Conservation (phyloP, 1,140 invertebrate genomes). For the Ceratitis capitata region DNA sequence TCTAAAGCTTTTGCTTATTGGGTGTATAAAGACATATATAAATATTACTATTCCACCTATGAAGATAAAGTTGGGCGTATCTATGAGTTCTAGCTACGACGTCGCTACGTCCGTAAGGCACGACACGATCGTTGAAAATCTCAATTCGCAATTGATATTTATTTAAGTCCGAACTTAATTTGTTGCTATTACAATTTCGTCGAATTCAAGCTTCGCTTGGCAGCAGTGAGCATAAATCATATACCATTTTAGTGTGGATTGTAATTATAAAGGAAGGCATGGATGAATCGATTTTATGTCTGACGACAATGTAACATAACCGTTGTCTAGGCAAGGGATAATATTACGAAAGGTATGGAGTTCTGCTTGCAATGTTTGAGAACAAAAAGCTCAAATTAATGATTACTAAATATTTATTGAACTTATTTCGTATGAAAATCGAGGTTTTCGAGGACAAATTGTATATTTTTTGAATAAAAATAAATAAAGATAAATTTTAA, state of each 20-base stretch:
- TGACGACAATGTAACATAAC: too few species aligned
- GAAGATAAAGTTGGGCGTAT: background rate
- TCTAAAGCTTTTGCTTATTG: background rate
- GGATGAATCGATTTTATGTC: too few species aligned
- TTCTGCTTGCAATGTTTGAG: too few species aligned
- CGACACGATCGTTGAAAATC: background rate
- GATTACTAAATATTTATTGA: too few species aligned
- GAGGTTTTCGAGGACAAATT: too few species aligned
- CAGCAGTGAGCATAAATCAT: background rate
- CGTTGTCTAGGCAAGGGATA: too few species aligned
- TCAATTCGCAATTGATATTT: conserved; percentile 9
- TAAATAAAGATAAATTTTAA: too few species aligned
- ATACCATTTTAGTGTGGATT: background rate
- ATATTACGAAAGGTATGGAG: too few species aligned
- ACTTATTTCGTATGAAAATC: too few species aligned
- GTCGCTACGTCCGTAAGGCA: background rate
- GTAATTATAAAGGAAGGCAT: too few species aligned
- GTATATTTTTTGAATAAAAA: too few species aligned
- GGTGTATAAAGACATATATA: background rate
- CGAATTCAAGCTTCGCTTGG: background rate
- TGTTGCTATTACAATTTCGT: conserved; percentile 11
- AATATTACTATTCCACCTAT: background rate
- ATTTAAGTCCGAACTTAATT: background rate
- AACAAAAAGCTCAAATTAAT: too few species aligned
- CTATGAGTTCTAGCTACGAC: background rate